phyloP scores from a whole-genome alignment of 92 coral and sea anemone species.

The Epizoanthus ramosus region DNA sequence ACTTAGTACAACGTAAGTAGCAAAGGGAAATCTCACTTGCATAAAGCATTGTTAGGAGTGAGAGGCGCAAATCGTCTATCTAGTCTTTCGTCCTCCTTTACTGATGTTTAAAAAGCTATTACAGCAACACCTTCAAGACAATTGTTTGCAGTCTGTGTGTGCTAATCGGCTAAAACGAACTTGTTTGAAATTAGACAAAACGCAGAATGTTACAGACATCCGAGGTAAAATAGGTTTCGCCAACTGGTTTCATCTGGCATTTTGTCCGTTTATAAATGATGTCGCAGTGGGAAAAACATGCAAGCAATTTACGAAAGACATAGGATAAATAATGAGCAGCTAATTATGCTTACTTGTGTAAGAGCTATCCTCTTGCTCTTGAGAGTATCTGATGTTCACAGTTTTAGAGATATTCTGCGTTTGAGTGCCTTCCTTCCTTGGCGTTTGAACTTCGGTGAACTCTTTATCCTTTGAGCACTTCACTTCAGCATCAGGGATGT shows the following conservation, averaged over 20 bases:
- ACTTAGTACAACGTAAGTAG: slow-evolving; percentile 7
- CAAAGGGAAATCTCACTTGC: background rate
- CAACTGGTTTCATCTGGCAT: background rate
- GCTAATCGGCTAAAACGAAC: slow-evolving; percentile 33
- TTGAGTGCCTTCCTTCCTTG: slow-evolving; percentile 28
- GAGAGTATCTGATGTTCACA: slow-evolving; percentile 41
- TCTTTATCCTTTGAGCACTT: slow-evolving; percentile 44
- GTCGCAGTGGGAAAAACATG: slow-evolving; percentile 5
- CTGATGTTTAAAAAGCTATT: slow-evolving; percentile 6
- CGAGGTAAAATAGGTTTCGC: background rate
- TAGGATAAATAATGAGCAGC: slow-evolving; percentile 31
- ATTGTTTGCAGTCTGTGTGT: slow-evolving; percentile 17
- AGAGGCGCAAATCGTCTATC: background rate
- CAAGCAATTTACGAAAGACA: slow-evolving; percentile 26
- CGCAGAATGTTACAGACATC: slow-evolving; percentile 15
- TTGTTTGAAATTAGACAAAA: slow-evolving; percentile 24
- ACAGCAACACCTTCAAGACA: slow-evolving; percentile 9
- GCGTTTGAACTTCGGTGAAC: slow-evolving; percentile 27
- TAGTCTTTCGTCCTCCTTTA: background rate
- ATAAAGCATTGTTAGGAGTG: background rate
- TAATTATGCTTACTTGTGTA: slow-evolving; percentile 38
- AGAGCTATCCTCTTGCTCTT: slow-evolving; percentile 48
- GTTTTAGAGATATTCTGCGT: slow-evolving; percentile 38
- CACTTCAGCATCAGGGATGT: slow-evolving; percentile 38
- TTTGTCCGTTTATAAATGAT: background rate